Evolutionary conservation across 2,113 vertebrate species (phyloP), one percentile per base, ranked within the genome.

Genomic region (Neopipo cinnamomea): DNA sequence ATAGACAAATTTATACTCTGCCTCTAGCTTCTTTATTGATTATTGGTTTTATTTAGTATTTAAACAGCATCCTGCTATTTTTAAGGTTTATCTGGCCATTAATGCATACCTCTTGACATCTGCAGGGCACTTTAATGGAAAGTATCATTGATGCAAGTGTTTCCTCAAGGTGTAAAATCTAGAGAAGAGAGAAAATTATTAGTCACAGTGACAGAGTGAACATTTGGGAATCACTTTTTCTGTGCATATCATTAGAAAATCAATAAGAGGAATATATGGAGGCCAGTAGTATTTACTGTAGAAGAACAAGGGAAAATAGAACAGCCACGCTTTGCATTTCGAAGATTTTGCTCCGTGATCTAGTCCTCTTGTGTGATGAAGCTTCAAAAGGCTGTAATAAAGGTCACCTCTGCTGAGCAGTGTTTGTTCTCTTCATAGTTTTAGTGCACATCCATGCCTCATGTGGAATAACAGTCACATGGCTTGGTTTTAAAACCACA

Each of bases 231-330:
- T 99, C 97, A 98, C 98, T 98, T 99, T 98, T 90, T 97, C 97
- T 98, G 97, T 98, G 98, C 98, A 98, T 99, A 98, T 98, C 93
- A 98, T 99, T 99, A 98, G 97, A 98, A 96, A 98, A 99, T 99
- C 98, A 98, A 99, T 99, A 97, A 97, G 97, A 98, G 93, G 83
- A 98, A 98, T 98, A 97, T 92, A 96, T 88, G 97, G 97, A 96
- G 95, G 95, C 97, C 89, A 92, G 46, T 97, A 96, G 95, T 98
- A 97, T 98, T 99, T 98, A 98, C 98, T 98, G 79, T 96, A 94
- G 95, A 96, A 98, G 97, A 98, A 93, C 83, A 96, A 95, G 95
- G 91, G 95, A 76, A 95, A 93, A 97, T 23, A 95, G 70, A 92
- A 62, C 66, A 91, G 70, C 42, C 82, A 89, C 93, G 58, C 85